A percentile compares a stretch with the other conserved stretches of the same genome.
These are phyloP conservation scores for Dexiosoma caninum DNA, from an alignment of 2,888 invertebrate genomes.

Conservation along the genomic window DNA sequence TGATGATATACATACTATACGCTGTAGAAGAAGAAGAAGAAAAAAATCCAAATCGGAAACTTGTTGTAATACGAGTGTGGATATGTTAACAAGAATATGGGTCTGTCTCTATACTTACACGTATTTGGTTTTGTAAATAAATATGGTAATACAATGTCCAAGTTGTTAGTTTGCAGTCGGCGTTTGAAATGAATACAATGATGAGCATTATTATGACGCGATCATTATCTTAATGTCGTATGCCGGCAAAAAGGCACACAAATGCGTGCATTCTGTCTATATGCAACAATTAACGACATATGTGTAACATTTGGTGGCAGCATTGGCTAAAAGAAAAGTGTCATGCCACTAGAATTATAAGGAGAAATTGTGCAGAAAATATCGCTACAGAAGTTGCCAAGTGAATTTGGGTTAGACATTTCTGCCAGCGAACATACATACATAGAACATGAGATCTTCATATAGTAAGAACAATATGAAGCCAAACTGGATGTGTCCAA, in stretches of 20 bases:
- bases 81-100: neutral
- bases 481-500: neutral
- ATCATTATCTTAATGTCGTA: conserved; percentile 29
- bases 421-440: neutral
- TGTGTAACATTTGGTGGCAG: neutral
- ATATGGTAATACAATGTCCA: conserved; percentile 43
- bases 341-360: neutral
- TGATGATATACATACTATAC: too few relatives aligned
- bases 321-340: neutral
- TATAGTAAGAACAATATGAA: too few relatives aligned
- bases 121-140: neutral
- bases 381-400: neutral
- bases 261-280: neutral
- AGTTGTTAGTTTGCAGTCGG: conserved; percentile 19
- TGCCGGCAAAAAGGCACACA: neutral
- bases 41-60: conserved; percentile 15
- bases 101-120: neutral
- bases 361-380: neutral
- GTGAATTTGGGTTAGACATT: conserved; percentile 49
- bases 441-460: neutral
- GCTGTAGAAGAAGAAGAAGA: neutral
- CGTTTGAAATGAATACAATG: neutral
- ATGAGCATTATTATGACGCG: conserved; percentile 26
- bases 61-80: conserved; percentile 1
- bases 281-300: conserved; percentile 7